Evolutionary conservation across 2,797 vertebrate genomes (phyloP), one percentile per base, ranked within the genome.

Genomic region (Acanthis flammea): DNA sequence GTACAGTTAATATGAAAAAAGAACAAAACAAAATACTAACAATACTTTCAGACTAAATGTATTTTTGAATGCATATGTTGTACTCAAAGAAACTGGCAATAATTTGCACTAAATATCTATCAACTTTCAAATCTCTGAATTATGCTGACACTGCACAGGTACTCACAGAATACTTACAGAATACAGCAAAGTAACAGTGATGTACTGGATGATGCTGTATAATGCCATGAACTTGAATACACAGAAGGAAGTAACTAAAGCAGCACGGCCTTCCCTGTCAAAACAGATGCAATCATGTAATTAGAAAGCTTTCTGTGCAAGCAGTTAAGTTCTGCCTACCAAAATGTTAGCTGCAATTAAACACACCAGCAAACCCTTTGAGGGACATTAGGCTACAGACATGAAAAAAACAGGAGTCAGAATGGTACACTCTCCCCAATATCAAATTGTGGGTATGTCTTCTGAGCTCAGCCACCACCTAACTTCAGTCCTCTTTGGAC

Each of bases 171-270:
- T 96, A 98, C 99, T 96, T 97, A 99, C 99, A 14, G 99, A 99
- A 97, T 99, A 99, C 8, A 99, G 98, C 25, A 99, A 98, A 79
- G 98, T 99, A 96, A 99, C 99, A 65, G 98, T 99, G 97, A 99
- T 98, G 96, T 99, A 99, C 96, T 99, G 99, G 97, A 99, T 99
- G 94, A 99, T 99, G 98, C 99, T 99, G 98, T 99, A 99, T 37
- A 99, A 97, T 37, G 99, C 99, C 99, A 99, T 99, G 97, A 99
- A 99, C 97, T 99, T 99, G 96, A 99, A 99, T 44, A 99, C 99
- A 95, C 99, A 99, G 97, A 99, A 99, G 88, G 99, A 99, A 50
- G 99, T 99, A 96, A 99, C 98, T 94, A 99, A 98, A 97, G 99
- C 99, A 76, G 99, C 99, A 77, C 99, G 98, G 15, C 99, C 99